Evolutionary conservation across 2,888 invertebrate genomes (phyloP).

Genomic region (Apotomis turbidana): DNA sequence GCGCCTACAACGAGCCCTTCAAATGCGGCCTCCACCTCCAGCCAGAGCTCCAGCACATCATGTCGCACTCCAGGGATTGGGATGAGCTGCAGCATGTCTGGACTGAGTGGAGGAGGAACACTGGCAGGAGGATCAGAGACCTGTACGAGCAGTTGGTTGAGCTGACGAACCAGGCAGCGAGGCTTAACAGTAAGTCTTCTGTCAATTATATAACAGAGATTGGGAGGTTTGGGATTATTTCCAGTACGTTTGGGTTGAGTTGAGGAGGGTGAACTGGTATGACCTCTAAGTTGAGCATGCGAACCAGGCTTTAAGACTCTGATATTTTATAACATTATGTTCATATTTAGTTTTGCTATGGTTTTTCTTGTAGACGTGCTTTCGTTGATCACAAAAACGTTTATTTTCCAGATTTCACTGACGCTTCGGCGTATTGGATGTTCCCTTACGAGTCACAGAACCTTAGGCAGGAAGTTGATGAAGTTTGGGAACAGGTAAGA

Average conservation of each 20-base stretch:
- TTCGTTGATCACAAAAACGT: not conserved
- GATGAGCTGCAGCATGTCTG: conserved; percentile 94
- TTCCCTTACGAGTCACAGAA: conserved; percentile 92
- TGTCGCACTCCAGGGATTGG: conserved; percentile 92
- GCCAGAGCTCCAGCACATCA: conserved; percentile 89
- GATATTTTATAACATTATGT: not conserved
- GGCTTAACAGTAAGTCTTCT: conserved; percentile 88
- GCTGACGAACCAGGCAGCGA: conserved; percentile 91
- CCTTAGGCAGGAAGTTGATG: conserved; percentile 90
- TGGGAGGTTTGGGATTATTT: not conserved
- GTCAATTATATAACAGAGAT: not conserved
- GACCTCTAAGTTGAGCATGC: not conserved
- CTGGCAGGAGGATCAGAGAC: conserved; percentile 90
- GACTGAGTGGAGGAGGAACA: conserved; percentile 95
- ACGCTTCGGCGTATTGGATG: conserved; percentile 95
- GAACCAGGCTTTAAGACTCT: not conserved
- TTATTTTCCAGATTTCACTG: conserved; percentile 89
- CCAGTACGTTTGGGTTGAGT: not conserved
- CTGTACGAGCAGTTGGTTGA: conserved; percentile 91
- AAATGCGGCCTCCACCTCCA: conserved; percentile 91
- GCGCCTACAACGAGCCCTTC: conserved; percentile 93
- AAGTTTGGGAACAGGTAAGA: conserved; percentile 89
- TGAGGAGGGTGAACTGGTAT: not conserved
- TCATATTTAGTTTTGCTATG: not conserved
- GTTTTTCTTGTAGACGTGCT: conserved; percentile 4